Evolutionary conservation across 2,797 vertebrate species (phyloP), one percentile per base, ranked within the genome.

Genomic region (Dermochelys coriacea): DNA sequence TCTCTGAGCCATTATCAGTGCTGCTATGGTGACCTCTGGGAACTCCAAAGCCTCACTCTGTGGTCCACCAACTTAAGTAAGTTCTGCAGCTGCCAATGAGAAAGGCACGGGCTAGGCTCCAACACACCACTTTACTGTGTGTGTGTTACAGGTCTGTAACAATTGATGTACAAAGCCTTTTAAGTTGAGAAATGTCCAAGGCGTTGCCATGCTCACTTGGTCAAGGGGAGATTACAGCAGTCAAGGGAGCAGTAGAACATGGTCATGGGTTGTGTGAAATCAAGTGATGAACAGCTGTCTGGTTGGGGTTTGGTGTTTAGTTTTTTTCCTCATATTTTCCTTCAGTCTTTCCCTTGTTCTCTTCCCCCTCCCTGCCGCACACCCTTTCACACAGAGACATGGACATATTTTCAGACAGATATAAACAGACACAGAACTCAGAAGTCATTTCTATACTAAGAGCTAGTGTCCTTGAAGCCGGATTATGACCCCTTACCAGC

Each of bases 151-250:
- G 83, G 71, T 71, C 87, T 82, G 84, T 61, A 77, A 64, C 88
- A 93, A 80, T 71, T 95, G 94, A 82, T 31, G 78, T 2, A 1
- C 55, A 61, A 19, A 0, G 18, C 49, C 91, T 95, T 96, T 96
- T 45, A 88, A 91, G 96, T 91, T 31, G 61, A 83, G 92, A 96
- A 94, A 90, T 89, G 95, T 90, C 82, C 80, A 89, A 81, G 88
- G 85, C 85, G 84, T 59, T 45, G 50, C 52, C 3, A 14, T 57
- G 74, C 68, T 93, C n/a, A 12, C 29, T 97, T 95, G 94, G 93
- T 96, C 97, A 95, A 1, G 8, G 97, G 54, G 61, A 77, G 77
- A 91, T 90, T 21, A 15, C 0, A 3, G 80, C 57, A 37, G 55
- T 5, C 0, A 47, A 19, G 68, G n/a, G 68, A 59, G 27, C 55